These are phyloP conservation scores for Diadumene lineata DNA, from an alignment of 92 coral and sea anemone genomes.

Conservation along the genomic window DNA sequence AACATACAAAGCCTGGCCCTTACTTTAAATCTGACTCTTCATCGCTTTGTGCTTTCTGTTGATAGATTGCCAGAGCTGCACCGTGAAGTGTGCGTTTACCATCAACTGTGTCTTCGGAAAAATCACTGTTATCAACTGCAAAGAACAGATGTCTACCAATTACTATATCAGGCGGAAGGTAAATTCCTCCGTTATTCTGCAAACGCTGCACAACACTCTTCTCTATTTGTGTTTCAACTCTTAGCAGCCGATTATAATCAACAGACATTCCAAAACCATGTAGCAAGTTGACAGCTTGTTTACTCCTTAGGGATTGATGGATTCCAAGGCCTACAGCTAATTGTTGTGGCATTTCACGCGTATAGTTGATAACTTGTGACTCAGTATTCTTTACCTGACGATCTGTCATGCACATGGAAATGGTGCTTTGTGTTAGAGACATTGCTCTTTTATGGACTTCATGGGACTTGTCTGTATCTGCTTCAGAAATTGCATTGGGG, in stretches of 20 bases:
- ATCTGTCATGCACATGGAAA: conserved; percentile 38
- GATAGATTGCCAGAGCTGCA: conserved; percentile 66
- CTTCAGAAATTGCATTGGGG: conserved; percentile 33
- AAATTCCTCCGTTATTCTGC: conserved; percentile 33
- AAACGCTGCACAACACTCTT: conserved; percentile 40
- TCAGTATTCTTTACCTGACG: conserved; percentile 41
- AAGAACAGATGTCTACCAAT: conserved; percentile 41
- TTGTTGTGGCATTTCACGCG: conserved; percentile 49
- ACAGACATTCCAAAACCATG: conserved; percentile 52
- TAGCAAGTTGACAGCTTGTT: conserved; percentile 33
- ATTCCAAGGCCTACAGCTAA: conserved; percentile 32
- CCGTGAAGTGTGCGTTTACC: conserved; percentile 59
- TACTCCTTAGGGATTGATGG: conserved; percentile 50
- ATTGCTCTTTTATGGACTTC: conserved; percentile 47
- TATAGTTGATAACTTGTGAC: conserved; percentile 20
- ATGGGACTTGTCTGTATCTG: not conserved
- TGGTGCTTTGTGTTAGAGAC: conserved; percentile 36
- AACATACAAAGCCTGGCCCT: not conserved
- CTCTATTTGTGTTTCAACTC: conserved; percentile 46
- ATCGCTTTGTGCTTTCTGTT: conserved; percentile 36
- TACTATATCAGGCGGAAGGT: conserved; percentile 47
- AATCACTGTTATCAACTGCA: conserved; percentile 38
- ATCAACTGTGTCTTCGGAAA: conserved; percentile 57
- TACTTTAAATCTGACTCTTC: conserved; percentile 34
- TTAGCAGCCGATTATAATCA: conserved; percentile 41